A percentile compares a stretch with the other conserved stretches of the same genome.
These are phyloP conservation scores for Riparia riparia DNA, from an alignment of 2,113 vertebrate genomes.

Conservation along the genomic window DNA sequence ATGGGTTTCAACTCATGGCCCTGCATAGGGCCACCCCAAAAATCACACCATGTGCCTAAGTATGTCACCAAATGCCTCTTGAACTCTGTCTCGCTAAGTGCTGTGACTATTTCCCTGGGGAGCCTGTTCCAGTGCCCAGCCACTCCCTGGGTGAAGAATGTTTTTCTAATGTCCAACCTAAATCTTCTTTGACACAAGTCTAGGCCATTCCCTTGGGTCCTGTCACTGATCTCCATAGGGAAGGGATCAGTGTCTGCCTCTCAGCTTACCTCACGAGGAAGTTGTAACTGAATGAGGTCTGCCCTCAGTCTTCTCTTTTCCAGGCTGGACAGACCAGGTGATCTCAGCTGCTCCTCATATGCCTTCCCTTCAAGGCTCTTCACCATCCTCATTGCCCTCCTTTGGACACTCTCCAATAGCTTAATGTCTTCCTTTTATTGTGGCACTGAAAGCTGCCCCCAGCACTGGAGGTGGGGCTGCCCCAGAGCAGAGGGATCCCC, in stretches of 20 bases:
- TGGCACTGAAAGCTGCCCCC: not conserved
- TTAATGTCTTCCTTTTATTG: not conserved
- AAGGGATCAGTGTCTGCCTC: not conserved
- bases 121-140: not conserved
- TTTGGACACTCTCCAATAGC: not conserved
- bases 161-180: not conserved
- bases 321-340: not conserved
- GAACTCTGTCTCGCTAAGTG: not conserved
- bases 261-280: not conserved
- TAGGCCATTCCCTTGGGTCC: not conserved
- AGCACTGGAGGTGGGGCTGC: rapidly evolving
- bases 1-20: too few relatives aligned
- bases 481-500: not conserved
- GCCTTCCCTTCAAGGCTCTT: not conserved
- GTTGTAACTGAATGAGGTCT: not conserved
- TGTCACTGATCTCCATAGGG: not conserved
- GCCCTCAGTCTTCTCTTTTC: not conserved
- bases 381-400: rapidly evolving
- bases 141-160: not conserved
- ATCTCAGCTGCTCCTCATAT: not conserved
- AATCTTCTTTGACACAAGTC: not conserved
- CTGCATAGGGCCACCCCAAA: not conserved
- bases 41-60: not conserved
- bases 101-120: too few relatives aligned
- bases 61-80: rapidly evolving